Evolutionary conservation across 2,888 invertebrate genomes (phyloP).

Genomic region (Thymelicus sylvestris): DNA sequence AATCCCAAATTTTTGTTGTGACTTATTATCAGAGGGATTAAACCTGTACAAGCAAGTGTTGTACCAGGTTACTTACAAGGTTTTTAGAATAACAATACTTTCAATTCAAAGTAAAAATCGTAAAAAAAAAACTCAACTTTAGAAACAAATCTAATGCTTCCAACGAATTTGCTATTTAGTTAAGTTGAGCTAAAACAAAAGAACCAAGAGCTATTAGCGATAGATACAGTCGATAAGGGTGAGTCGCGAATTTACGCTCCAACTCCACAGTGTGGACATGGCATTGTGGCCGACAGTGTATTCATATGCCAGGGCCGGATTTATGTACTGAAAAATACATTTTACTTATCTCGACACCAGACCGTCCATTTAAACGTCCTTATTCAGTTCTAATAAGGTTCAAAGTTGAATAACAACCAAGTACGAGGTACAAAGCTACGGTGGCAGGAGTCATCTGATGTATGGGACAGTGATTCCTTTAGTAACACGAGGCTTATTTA

Average conservation of each 20-base stretch:
- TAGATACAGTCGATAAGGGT: conserved; percentile 64
- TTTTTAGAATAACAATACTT: no score
- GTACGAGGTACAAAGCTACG: neutral
- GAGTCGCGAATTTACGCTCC: conserved; percentile 64
- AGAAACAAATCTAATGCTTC: conserved; percentile 11
- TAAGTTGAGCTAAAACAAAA: conserved; percentile 29
- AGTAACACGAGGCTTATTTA: conserved; percentile 69
- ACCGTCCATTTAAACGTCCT: conserved; percentile 9
- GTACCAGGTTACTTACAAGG: no score
- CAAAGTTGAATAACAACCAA: neutral
- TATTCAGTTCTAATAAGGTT: conserved; percentile 38
- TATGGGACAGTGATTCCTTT: conserved; percentile 59
- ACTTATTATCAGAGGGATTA: no score
- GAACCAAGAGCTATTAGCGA: conserved; percentile 53
- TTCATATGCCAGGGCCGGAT: conserved; percentile 77
- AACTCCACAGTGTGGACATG: conserved; percentile 57
- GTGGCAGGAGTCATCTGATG: conserved; percentile 54
- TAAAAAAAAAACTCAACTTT: neutral
- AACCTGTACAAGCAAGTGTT: no score
- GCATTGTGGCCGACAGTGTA: conserved; percentile 67
- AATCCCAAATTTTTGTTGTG: no score
- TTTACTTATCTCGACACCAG: conserved; percentile 3
- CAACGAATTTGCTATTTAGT: conserved; percentile 16
- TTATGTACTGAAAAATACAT: conserved; percentile 58
- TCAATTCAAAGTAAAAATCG: no score